Evolutionary conservation across 2,113 vertebrate species (phyloP), one percentile per base, ranked within the genome.

Genomic region (Marcusenius ussheri): DNA sequence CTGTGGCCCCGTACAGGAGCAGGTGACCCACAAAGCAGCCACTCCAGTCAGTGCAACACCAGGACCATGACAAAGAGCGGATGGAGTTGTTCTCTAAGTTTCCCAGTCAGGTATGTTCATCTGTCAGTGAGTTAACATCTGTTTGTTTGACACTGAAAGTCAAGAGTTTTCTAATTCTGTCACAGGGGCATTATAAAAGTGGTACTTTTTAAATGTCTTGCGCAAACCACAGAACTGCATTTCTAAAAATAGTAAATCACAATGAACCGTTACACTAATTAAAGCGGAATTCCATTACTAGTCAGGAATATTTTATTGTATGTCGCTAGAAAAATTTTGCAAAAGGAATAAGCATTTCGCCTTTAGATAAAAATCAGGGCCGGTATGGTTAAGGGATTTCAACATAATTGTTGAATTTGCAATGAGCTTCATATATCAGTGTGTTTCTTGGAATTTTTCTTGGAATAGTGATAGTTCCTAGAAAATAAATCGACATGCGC

Each of bases 51-150:
- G 93, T 96, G 95, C n/a, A n/a, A 91, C 93, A 97, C 77, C 97
- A 98, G 92, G 97, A 98, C 11, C 97, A 98, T 0, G 98, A 98
- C 93, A 99, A 98, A 89, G 97, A 99, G 90, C 95, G 98, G 90
- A 98, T 96, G 91, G 98, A 99, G 88, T 96, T 99, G 62, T 94
- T 99, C 83, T 97, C 96, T 0, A 98, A 97, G 92, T 95, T 95
- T 3, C 87, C 93, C 15, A 87, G 92, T 90, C 98, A 98, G 97
- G 97, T 99, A 87, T 84, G 84, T 49, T 17, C 39, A 7, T 0
- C n/a, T 6, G 7, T 17, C 9, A 24, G 19, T 31, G 42, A 42
- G 58, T 8, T 45, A 31, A 9, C 80, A 83, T 17, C 35, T 15
- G n/a, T 74, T 74, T 74, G 31, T 74, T 74, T 27, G 21, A 50